Percentiles rank a stretch among this genome's conserved stretches.
These are phyloP conservation scores for Otus sunia DNA, from an alignment of 2,113 vertebrate species.

Conservation along the genomic window DNA sequence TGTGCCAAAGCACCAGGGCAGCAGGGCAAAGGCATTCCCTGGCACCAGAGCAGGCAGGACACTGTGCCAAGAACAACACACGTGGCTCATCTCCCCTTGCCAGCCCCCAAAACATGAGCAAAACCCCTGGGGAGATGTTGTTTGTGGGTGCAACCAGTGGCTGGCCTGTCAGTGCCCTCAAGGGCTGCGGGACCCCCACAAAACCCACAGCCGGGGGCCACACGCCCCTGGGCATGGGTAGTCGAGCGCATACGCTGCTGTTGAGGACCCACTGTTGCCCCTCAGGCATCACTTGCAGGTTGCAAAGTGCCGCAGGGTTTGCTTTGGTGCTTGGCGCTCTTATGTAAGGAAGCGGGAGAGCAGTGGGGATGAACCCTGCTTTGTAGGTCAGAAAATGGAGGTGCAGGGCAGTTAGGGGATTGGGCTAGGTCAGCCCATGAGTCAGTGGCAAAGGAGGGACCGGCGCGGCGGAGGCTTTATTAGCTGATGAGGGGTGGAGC, in stretches of 20 bases:
- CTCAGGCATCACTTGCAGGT: not conserved
- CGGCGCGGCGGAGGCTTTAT: conserved; percentile 42
- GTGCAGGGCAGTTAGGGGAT: not conserved
- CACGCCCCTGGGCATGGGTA: rapidly evolving
- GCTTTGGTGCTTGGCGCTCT: not conserved
- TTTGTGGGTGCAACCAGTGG: not conserved
- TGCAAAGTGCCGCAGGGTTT: not conserved
- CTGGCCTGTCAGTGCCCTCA: not conserved
- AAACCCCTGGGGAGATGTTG: not conserved
- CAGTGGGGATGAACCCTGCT: not conserved
- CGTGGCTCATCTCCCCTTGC: not conserved
- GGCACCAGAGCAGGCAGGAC: not conserved
- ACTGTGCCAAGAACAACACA: not conserved
- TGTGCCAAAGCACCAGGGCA: not conserved
- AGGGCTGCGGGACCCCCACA: not conserved
- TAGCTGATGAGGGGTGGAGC: conserved; percentile 51
- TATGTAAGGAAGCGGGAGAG: not conserved
- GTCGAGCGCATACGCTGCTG: rapidly evolving
- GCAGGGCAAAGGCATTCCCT: not conserved
- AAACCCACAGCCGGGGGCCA: rapidly evolving
- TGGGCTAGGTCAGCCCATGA: conserved; percentile 44
- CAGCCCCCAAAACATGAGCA: rapidly evolving
- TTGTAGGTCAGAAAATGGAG: conserved; percentile 36
- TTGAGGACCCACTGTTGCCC: rapidly evolving
- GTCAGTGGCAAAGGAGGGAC: conserved; percentile 55